Conservation (phyloP, 2,797 vertebrate genomes). For the Parauchenoglanis punctatus region DNA sequence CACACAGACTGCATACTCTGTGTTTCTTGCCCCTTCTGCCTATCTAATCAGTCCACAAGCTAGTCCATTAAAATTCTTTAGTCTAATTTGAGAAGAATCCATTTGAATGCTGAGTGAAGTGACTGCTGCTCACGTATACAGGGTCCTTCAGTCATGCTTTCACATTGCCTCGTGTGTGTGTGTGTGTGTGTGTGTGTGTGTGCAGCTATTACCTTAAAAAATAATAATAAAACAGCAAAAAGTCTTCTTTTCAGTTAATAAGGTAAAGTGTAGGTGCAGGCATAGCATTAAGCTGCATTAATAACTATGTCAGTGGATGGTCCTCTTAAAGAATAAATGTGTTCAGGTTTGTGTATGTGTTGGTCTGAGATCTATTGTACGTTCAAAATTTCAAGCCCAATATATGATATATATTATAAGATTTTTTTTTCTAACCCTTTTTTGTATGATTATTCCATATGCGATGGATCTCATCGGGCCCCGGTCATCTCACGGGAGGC, state of each 20-base stretch:
- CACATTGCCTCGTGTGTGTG: background rate
- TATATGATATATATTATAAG: too few relatives aligned
- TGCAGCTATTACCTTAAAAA: too few relatives aligned
- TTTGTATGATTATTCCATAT: too few relatives aligned
- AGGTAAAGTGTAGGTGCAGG: too few relatives aligned
- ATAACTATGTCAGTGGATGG: too few relatives aligned
- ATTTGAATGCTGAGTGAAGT: slow-evolving; percentile 47
- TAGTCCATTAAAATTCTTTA: slow-evolving; percentile 82
- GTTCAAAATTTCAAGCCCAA: background rate
- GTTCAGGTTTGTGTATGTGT: background rate
- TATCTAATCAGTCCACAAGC: slow-evolving; percentile 81
- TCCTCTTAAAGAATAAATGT: too few relatives aligned
- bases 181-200: background rate
- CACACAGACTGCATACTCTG: slow-evolving; percentile 2
- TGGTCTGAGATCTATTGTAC: background rate
- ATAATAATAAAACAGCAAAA: too few relatives aligned
- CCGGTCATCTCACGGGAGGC: too few relatives aligned
- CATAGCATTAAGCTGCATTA: too few relatives aligned
- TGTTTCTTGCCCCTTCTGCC: slow-evolving; percentile 32
- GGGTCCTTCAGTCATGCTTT: slow-evolving; percentile 20
- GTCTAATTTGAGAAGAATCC: slow-evolving; percentile 82
- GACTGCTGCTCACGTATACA: slow-evolving; percentile 20
- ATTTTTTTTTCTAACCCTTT: too few relatives aligned
- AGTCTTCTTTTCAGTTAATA: too few relatives aligned
- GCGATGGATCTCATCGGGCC: too few relatives aligned